Conservation (phyloP, 2,888 invertebrate species). For the Agonopterix heracliana region DNA sequence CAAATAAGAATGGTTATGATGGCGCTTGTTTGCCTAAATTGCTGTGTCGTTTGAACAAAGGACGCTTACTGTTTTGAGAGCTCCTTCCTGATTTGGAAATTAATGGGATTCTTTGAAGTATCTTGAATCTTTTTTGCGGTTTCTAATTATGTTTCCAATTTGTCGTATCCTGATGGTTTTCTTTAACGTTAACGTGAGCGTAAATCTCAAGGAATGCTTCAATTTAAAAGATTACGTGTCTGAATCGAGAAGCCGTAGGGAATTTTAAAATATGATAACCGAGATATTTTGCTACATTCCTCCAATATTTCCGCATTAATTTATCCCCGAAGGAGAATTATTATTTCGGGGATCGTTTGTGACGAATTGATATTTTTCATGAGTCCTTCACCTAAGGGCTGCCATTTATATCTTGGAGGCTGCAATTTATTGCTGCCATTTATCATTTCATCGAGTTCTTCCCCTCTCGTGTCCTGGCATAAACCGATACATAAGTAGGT, state of each 20-base stretch:
- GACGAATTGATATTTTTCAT: constrained; percentile 66
- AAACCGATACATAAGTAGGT: background rate
- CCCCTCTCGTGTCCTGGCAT: constrained; percentile 13
- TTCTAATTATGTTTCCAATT: constrained; percentile 7
- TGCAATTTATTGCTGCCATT: constrained; percentile 61
- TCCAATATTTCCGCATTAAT: constrained; percentile 38
- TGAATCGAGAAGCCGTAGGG: constrained; percentile 21
- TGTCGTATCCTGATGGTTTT: constrained; percentile 3
- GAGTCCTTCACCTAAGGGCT: constrained; percentile 46
- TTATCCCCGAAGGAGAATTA: constrained; percentile 30
- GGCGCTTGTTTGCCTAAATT: constrained; percentile 6
- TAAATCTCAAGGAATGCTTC: too few relatives aligned
- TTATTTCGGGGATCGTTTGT: constrained; percentile 36
- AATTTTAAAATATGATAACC: constrained; percentile 31
- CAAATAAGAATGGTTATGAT: constrained; percentile 1
- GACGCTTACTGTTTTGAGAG: constrained; percentile 1
- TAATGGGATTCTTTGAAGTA: constrained; percentile 8
- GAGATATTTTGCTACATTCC: constrained; percentile 26
- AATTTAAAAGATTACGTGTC: constrained; percentile 10
- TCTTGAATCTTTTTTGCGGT: background rate
- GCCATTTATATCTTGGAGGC: constrained; percentile 54
- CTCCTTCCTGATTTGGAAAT: constrained; percentile 8
- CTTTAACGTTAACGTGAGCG: background rate
- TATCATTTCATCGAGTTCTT: constrained; percentile 58
- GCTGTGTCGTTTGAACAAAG: constrained; percentile 4